Base-by-base conservation (phyloP, 2,797 vertebrate species). In the Odontamblyopus lacepedii region DNA sequence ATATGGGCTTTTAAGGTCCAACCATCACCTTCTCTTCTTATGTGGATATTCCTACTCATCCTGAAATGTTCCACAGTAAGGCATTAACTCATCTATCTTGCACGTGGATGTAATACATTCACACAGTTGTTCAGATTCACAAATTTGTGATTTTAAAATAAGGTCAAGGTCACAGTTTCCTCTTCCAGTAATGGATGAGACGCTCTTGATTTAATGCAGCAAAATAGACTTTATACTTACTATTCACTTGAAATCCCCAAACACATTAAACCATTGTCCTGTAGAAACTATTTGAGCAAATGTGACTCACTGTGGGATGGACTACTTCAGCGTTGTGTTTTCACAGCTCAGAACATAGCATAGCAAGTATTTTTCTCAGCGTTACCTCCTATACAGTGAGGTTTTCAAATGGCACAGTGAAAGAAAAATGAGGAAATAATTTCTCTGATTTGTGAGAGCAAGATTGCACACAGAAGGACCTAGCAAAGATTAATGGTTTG, bases 401-500 rank as follows among this genome's bases (percentile, higher is more conserved):
- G 85, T 80, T 74, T 76, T 81, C 83, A 90, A 86, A 88, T 80
- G 73, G 74, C 71, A 81, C 66, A 72, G 76, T 18, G 61, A 75
- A 70, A 77, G 72, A 80, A 88, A 26, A 59, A 59, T 55, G 27
- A 9, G 1, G 83, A 77, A 63, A 66, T 83, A 84, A 84, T 84
- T 85, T 78, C 70, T 73, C 63, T 57, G 76, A 80, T 76, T 83
- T 82, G 80, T 85, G 81, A 86, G 82, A 86, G 72, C 76, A 56
- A 64, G 70, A 85, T 82, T 77, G 83, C 70, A 78, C 35, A 38
- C 7, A 38, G 35, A 9, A 82, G 75, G 77, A 77, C 77, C 67
- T 68, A 88, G 77, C 75, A 85, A 83, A 89, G 85, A 90, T 85
- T 83, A 83, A 91, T 83, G 81, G 69, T 76, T 83, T 75, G 79